Evolutionary conservation across 2,113 vertebrate genomes (phyloP), one percentile per base, ranked within the genome.

Genomic region (Chloropsis cyanopogon): DNA sequence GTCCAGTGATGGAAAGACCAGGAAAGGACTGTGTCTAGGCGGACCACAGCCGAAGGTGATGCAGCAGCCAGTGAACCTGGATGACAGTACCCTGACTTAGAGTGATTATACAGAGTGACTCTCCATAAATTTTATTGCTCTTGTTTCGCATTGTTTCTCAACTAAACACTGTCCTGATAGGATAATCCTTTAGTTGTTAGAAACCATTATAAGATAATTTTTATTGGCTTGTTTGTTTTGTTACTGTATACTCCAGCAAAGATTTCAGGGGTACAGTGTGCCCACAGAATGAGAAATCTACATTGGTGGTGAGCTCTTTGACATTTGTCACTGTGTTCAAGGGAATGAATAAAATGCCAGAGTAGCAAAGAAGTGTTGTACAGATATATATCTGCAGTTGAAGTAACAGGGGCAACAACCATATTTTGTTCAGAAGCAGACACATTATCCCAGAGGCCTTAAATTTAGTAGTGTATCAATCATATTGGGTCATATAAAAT

Each of bases 41-140:
- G 0, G 25, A 13, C 50, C 12, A 5, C 16, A n/a, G 6, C 5
- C 3, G 3, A 35, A 42, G 28, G 14, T 11, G 12, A 6, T 25
- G 22, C 33, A 33, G 26, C 37, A 72, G 57, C 33, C 41, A 18
- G 10, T 41, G 42, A 56, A 29, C n/a, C 24, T 13, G 52, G 20
- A 57, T 49, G 31, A 12, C 22, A 25, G 11, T 26, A 53, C 22
- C 15, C 9, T 59, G 37, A 7, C 10, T 13, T 31, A 18, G 14
- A 5, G 23, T 39, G 22, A 42, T 1, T 2, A 29, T 42, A 11
- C 7, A 5, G 54, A 31, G 8, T 42, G 4, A 66, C 10, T 60
- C 9, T 28, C 20, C 1, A 1, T 53, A 23, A 29, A 19, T 25
- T 31, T 35, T 26, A 12, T 39, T 65, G 9, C 2, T 4, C 17